These are phyloP conservation scores for Ciconia stormi DNA, from an alignment of 2,113 vertebrate species.

Conservation along the genomic window DNA sequence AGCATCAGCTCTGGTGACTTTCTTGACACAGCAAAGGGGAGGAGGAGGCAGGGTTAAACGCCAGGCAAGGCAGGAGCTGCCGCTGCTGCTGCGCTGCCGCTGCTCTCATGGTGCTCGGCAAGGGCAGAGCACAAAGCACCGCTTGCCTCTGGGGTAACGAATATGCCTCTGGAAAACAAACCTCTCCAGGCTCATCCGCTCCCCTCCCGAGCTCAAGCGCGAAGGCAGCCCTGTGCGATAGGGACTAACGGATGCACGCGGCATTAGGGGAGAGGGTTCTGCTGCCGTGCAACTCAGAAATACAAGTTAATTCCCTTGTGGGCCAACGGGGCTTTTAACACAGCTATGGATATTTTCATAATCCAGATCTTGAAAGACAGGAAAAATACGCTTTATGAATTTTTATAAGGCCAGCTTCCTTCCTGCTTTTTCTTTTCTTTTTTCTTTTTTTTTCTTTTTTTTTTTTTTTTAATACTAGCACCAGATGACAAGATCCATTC, in stretches of 20 bases:
- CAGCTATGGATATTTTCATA: background rate
- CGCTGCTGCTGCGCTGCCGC: rapidly evolving
- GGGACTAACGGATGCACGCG: background rate
- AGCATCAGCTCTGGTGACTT: background rate
- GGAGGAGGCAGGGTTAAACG: background rate
- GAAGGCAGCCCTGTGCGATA: rapidly evolving
- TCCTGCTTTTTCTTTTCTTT: background rate
- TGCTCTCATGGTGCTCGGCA: background rate
- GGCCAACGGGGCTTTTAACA: background rate
- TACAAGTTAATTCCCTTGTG: background rate
- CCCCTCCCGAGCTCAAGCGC: background rate
- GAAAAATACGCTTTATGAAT: background rate
- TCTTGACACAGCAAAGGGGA: background rate
- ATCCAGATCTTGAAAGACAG: background rate
- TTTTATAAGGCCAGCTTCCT: background rate
- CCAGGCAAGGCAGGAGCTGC: background rate
- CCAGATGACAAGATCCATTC: background rate
- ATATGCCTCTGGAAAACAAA: background rate
- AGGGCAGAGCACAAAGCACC: background rate
- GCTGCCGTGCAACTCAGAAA: rapidly evolving
- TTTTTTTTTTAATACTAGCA: background rate
- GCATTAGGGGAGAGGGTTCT: background rate
- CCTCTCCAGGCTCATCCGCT: background rate
- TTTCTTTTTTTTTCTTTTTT: rapidly evolving
- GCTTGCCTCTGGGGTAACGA: background rate